Evolutionary conservation across 2,113 vertebrate genomes (phyloP).

Genomic region (Lycaon pictus): DNA sequence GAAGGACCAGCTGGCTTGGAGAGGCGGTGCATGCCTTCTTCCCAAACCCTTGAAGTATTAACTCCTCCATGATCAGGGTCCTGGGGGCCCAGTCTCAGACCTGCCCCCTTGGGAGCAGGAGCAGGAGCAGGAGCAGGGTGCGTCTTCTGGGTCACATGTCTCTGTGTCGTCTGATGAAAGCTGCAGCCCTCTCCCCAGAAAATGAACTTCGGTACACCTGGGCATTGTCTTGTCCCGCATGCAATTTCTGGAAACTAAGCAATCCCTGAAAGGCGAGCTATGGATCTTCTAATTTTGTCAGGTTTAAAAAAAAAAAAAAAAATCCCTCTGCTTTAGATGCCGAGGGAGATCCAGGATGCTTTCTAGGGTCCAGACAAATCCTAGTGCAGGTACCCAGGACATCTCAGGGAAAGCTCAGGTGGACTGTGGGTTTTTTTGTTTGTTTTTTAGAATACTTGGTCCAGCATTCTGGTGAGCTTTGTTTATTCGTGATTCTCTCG

Average conservation of each 20-base stretch:
- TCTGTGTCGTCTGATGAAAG: not conserved
- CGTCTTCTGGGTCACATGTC: not conserved
- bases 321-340: not conserved
- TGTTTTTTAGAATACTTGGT: not conserved
- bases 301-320: not conserved
- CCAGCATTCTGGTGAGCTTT: not conserved
- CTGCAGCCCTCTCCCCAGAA: not conserved
- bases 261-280: not conserved
- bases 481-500: not conserved
- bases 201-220: not conserved
- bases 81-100: not conserved
- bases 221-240: not conserved
- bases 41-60: not conserved
- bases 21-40: slow-evolving; percentile 56
- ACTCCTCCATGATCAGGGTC: not conserved
- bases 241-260: not conserved
- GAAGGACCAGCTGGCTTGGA: slow-evolving; percentile 72
- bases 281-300: not conserved
- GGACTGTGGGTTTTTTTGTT: not conserved
- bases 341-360: not conserved
- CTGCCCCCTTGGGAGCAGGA: not conserved
- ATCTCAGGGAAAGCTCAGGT: not conserved
- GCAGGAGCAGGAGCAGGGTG: no score
- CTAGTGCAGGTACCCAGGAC: not conserved
- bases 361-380: not conserved